Base-by-base conservation (phyloP, 2,888 invertebrate genomes). In the Ptychoptera contaminata region DNA sequence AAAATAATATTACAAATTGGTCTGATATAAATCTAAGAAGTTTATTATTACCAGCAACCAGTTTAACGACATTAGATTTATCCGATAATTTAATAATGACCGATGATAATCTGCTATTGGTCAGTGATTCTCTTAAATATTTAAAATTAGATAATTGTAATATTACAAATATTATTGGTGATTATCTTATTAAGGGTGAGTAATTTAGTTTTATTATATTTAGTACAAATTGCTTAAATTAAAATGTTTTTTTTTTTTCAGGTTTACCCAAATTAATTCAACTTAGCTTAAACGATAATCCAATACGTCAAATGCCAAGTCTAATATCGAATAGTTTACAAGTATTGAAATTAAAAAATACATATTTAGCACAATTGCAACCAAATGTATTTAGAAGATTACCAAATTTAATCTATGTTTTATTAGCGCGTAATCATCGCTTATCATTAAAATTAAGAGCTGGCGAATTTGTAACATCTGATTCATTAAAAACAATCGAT, bases 81-180 rank as follows among this genome's bases (percentile, higher is more conserved):
- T 76, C 77, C 1, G 62, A 69, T 40, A 84, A 84, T 60, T 69
- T 68, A 32, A 62, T 84, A 36, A 59, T 55, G 35, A 67, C 67
- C 38, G 68, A 68, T 14, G 64, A 66, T 40, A 59, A 62, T 34
- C 70, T 73, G 46, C 63, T 72, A n/a, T 58, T 82, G 3, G 65
- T 69, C 37, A 80, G 76, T 50, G 55, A 65, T 11, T 71, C 73
- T 0, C 58, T 82, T 16, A 69, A 69, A 53, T 70, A 69, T 12
- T 60, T 82, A 46, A 72, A 75, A 49, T 62, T 79, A 45, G 72
- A 74, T 46, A 63, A 74, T 50, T 81, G 81, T 56, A 72, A 74
- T 55, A 76, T 80, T 45, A 61, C 61, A 34, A 62, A 67, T 2
- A 63, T 76, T 43, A 67, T 71, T 32, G 73, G 72, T 31, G 56